phyloP scores from a whole-genome alignment of 1,140 invertebrate species.

The Drosophila elegans region DNA sequence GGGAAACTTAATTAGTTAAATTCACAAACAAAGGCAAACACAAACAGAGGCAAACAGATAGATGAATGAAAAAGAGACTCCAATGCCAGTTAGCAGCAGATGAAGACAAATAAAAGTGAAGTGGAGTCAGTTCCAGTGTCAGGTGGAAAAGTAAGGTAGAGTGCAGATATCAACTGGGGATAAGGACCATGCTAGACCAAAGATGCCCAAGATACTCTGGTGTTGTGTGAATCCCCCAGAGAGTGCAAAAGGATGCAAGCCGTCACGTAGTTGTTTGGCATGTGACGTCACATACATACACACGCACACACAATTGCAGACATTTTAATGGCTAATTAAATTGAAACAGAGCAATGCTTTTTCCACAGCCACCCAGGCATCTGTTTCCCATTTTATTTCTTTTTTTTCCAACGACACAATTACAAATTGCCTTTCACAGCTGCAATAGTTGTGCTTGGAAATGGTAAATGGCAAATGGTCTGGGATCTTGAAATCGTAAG shows the following conservation, averaged over 20 bases:
- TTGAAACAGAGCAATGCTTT: constrained; percentile 65
- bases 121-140: constrained; percentile 34
- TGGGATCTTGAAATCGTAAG: constrained; percentile 23
- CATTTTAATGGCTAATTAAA: constrained; percentile 82
- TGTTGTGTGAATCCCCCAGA: constrained; percentile 20
- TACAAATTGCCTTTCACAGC: constrained; percentile 77
- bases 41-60: constrained; percentile 31
- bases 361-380: constrained; percentile 42
- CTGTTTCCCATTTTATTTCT: constrained; percentile 10
- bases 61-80: constrained; percentile 28
- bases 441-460: constrained; percentile 42
- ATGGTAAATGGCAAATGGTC: constrained; percentile 30
- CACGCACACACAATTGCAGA: constrained; percentile 43
- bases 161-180: constrained; percentile 20
- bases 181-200: constrained; percentile 12
- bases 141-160: constrained; percentile 29
- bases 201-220: constrained; percentile 35
- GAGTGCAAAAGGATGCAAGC: constrained; percentile 50
- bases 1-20: constrained; percentile 78
- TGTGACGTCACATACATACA: constrained; percentile 69
- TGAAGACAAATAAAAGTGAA: constrained; percentile 59
- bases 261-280: constrained; percentile 75
- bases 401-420: constrained; percentile 67
- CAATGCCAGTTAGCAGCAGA: constrained; percentile 35
- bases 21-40: constrained; percentile 59